These are phyloP conservation scores for Caenorhabditis sp. DNA, from an alignment of 2,888 invertebrate genomes.

Conservation along the genomic window DNA sequence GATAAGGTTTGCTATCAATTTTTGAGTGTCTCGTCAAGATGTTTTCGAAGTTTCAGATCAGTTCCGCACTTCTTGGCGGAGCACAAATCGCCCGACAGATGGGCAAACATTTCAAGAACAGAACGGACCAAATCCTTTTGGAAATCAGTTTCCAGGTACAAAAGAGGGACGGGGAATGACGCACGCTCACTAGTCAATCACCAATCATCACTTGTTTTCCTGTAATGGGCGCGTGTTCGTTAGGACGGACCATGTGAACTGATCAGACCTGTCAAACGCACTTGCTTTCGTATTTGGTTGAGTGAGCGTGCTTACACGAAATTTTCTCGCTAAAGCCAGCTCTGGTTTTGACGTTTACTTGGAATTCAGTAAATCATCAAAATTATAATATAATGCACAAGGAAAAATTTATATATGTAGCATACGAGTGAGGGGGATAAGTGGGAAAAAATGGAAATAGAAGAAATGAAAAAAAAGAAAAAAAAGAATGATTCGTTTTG, in stretches of 20 bases:
- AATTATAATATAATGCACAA: constrained; percentile 24
- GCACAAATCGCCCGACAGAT: constrained; percentile 80
- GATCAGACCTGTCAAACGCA: constrained; percentile 55
- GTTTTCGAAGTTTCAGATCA: no score
- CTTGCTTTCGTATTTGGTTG: constrained; percentile 33
- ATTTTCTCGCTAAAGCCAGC: not conserved
- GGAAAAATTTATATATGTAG: not conserved
- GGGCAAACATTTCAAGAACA: constrained; percentile 80
- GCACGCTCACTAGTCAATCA: constrained; percentile 34
- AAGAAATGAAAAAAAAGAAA: not conserved
- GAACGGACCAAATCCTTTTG: constrained; percentile 79
- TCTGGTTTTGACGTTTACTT: constrained; percentile 47
- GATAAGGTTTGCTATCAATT: constrained; percentile 60
- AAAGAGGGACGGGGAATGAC: constrained; percentile 3
- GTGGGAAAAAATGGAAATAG: not conserved
- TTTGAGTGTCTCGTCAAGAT: not conserved
- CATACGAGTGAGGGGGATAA: not conserved
- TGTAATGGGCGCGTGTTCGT: constrained; percentile 26
- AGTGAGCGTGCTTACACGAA: constrained; percentile 16
- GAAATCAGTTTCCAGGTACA: constrained; percentile 81
- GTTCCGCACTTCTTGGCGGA: constrained; percentile 80
- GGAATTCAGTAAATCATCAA: constrained; percentile 21
- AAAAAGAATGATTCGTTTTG: constrained; percentile 44
- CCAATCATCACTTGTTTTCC: constrained; percentile 41
- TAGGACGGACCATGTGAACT: not conserved